These are phyloP conservation scores for Drosophila melanosoma DNA, from an alignment of 2,888 invertebrate genomes.

Conservation along the genomic window DNA sequence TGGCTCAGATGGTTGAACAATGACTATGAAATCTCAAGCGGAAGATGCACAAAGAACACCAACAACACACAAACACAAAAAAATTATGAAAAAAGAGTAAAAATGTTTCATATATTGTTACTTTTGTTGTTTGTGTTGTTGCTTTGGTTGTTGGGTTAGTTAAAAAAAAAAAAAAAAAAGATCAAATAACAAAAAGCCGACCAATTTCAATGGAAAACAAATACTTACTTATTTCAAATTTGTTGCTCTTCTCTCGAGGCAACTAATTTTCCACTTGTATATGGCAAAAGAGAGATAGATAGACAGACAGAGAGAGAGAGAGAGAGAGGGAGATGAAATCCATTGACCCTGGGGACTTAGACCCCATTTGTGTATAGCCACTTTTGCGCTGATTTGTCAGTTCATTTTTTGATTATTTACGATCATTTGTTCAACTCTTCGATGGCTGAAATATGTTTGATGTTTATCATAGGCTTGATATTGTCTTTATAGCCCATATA, in stretches of 20 bases:
- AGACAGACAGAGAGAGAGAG: background rate
- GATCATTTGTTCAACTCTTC: slow-evolving; percentile 57
- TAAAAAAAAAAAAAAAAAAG: slow-evolving; percentile 74
- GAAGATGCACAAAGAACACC: slow-evolving; percentile 63
- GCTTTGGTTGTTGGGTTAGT: slow-evolving; percentile 51
- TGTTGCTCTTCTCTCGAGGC: slow-evolving; percentile 44
- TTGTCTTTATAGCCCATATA: slow-evolving; percentile 48
- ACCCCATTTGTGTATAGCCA: slow-evolving; percentile 26
- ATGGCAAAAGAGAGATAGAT: background rate
- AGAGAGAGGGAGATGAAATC: slow-evolving; percentile 14
- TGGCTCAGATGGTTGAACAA: slow-evolving; percentile 52
- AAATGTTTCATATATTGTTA: slow-evolving; percentile 55
- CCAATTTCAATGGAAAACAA: slow-evolving; percentile 81
- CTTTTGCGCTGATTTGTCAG: slow-evolving; percentile 66
- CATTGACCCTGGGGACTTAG: slow-evolving; percentile 39
- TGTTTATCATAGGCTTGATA: slow-evolving; percentile 52
- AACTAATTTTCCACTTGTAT: slow-evolving; percentile 78
- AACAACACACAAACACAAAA: slow-evolving; percentile 36
- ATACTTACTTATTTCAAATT: slow-evolving; percentile 74
- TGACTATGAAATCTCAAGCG: slow-evolving; percentile 72
- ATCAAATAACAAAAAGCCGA: slow-evolving; percentile 79
- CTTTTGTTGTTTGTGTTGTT: slow-evolving; percentile 11
- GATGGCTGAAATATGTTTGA: slow-evolving; percentile 46
- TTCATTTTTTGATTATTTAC: slow-evolving; percentile 69
- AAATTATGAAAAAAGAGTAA: slow-evolving; percentile 65